Conservation (phyloP, 2,797 vertebrate species). For the Falco columbarius region DNA sequence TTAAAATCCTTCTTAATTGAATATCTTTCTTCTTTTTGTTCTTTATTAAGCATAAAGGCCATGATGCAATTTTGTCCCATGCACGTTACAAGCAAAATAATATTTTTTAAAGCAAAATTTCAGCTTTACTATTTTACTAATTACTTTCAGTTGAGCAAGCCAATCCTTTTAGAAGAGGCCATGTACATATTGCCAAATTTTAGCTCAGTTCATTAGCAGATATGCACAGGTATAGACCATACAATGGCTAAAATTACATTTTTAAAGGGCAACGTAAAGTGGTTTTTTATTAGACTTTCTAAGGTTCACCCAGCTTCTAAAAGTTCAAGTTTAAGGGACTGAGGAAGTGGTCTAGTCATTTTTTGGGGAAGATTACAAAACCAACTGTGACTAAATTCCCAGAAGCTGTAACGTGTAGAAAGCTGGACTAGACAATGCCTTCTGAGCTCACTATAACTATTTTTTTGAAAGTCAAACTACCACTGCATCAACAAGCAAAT, state of each 20-base stretch:
- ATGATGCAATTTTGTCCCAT: not conserved
- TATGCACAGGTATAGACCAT: not conserved
- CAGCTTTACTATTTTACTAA: not conserved
- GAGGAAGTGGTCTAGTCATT: constrained; percentile 25
- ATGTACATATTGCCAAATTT: not conserved
- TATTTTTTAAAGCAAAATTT: not conserved
- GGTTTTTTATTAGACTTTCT: not conserved
- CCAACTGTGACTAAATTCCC: constrained; percentile 29
- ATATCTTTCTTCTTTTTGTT: not conserved
- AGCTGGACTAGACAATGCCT: not conserved
- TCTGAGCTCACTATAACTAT: not conserved
- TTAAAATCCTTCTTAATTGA: not conserved
- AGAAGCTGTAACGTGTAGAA: constrained; percentile 2
- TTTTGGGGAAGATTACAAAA: constrained; percentile 40
- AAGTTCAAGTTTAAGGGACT: constrained; percentile 25
- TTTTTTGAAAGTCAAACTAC: constrained; percentile 21
- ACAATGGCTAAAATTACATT: not conserved
- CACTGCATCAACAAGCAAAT: not conserved
- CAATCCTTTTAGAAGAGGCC: not conserved
- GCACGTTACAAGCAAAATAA: not conserved
- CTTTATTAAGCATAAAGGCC: not conserved
- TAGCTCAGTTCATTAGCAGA: constrained; percentile 10
- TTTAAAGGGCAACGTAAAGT: not conserved
- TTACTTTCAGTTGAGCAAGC: not conserved
- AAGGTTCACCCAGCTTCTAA: not conserved